Evolutionary conservation across 2,888 invertebrate genomes (phyloP), one percentile per base, ranked within the genome.

Genomic region (Eutolmus rufibarbis): DNA sequence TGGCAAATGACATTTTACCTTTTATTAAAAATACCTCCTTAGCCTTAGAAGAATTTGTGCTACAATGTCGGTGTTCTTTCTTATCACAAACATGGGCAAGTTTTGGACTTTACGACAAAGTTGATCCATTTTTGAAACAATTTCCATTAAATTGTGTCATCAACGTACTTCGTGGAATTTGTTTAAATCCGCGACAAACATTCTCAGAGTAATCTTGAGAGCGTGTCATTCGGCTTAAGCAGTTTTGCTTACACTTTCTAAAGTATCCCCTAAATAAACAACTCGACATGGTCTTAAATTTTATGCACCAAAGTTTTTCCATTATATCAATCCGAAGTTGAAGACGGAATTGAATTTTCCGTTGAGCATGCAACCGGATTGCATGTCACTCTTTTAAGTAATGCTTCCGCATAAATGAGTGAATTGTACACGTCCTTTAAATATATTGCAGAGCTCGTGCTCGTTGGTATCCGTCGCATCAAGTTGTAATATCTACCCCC

Each of bases 331-430:
- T 51, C 56, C 34, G 8, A n/a, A 81, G 81, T 56, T 81, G 81
- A 51, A 81, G 51, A 81, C 34, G 28, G 31, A 81, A 81, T 81
- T 81, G 79, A 79, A 79, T 79, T 81, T 81, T 51, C 31, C 81
- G 14, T 51, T 51, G 23, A 81, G 51, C 81, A 81, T 81, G 81
- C 81, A 81, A 81, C 51, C 56, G 81, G 81, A 81, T 81, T 81
- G 81, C 81, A 81, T 81, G 81, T 81, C 81, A 43, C 81, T 56
- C 51, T 43, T 79, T 81, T 81, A 81, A 81, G 56, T 81, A 81
- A 81, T 51, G 56, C 81, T 81, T 46, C 81, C 81, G 28, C 28
- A 81, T 56, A 81, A 81, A 81, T 81, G 81, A 81, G 81, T 81
- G 81, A 81, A 81, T 56, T 56, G 46, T 81, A 28, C 51, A 31